phyloP scores from a whole-genome alignment of 1,140 invertebrate species.

The Atta colombica region DNA sequence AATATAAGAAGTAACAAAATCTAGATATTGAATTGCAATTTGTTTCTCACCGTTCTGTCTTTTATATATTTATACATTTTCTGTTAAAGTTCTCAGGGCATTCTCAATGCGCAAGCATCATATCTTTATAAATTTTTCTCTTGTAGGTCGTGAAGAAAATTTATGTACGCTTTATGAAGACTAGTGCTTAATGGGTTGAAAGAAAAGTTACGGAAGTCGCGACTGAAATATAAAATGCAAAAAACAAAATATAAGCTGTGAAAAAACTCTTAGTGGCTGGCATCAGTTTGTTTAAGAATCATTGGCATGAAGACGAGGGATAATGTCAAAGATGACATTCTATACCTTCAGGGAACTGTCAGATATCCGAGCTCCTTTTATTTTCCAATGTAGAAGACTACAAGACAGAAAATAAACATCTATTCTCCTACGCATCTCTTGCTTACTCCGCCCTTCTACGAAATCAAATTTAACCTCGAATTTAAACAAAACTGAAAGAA shows the following conservation, averaged over 20 bases:
- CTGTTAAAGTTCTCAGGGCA: not conserved
- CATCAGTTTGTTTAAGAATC: constrained; percentile 56
- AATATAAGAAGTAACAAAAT: no score
- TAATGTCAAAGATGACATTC: constrained; percentile 57
- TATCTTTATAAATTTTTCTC: constrained; percentile 24
- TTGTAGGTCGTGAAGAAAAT: not conserved
- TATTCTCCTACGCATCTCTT: not conserved
- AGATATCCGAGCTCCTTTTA: constrained; percentile 29
- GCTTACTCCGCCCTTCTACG: not conserved
- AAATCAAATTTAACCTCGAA: constrained; percentile 32
- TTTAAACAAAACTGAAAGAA: constrained; percentile 35
- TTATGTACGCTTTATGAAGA: constrained; percentile 19
- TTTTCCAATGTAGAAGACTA: constrained; percentile 51
- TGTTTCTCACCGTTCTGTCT: not conserved
- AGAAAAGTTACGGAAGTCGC: constrained; percentile 38
- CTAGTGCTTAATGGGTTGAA: constrained; percentile 40
- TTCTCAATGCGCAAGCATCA: not conserved
- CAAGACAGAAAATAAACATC: constrained; percentile 46
- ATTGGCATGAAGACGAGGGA: constrained; percentile 46
- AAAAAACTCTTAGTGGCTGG: not conserved
- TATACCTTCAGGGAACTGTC: constrained; percentile 27
- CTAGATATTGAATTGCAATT: no score
- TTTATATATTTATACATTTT: not conserved
- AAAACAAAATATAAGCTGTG: constrained; percentile 22
- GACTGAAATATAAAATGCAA: constrained; percentile 13